A percentile compares a stretch with the other conserved stretches of the same genome.
Conservation (phyloP, 2,888 invertebrate species). For the Cordilura impudica region DNA sequence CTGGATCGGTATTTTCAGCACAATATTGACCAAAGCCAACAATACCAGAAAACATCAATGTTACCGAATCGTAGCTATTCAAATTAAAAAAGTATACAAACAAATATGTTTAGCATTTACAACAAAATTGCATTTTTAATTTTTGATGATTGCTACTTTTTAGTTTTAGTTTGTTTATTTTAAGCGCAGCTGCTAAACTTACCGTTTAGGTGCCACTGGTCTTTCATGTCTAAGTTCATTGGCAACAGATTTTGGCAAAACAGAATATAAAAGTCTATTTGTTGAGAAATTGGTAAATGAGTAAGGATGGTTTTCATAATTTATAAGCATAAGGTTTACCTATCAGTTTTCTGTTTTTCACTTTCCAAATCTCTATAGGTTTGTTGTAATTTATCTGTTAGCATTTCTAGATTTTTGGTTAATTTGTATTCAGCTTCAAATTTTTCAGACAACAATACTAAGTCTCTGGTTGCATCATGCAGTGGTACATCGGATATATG, state of each 20-base stretch:
- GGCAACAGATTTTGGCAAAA: conserved; percentile 95
- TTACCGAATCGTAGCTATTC: conserved; percentile 91
- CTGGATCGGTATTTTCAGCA: conserved; percentile 92
- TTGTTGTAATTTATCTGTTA: conserved; percentile 96
- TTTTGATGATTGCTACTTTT: not conserved
- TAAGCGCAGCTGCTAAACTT: conserved; percentile 72
- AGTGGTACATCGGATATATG: conserved; percentile 96
- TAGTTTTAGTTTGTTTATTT: not conserved
- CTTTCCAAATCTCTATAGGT: conserved; percentile 95
- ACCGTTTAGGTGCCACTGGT: conserved; percentile 92
- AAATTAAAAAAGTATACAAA: not conserved
- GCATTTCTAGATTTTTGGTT: conserved; percentile 93
- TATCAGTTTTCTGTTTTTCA: conserved; percentile 97
- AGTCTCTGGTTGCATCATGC: conserved; percentile 96
- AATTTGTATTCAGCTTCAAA: conserved; percentile 98
- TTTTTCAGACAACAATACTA: conserved; percentile 96
- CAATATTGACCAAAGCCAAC: conserved; percentile 95
- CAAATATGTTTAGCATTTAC: conserved; percentile 11
- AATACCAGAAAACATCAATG: conserved; percentile 95
- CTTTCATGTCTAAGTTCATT: conserved; percentile 94
- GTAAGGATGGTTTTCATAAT: not conserved
- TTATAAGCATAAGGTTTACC: conserved; percentile 79
- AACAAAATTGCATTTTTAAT: not conserved
- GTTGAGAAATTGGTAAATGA: conserved; percentile 59
- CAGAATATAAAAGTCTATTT: conserved; percentile 92